These are phyloP conservation scores for Drosophila willistoni DNA, from an alignment of 1,140 invertebrate genomes.

Conservation along the genomic window DNA sequence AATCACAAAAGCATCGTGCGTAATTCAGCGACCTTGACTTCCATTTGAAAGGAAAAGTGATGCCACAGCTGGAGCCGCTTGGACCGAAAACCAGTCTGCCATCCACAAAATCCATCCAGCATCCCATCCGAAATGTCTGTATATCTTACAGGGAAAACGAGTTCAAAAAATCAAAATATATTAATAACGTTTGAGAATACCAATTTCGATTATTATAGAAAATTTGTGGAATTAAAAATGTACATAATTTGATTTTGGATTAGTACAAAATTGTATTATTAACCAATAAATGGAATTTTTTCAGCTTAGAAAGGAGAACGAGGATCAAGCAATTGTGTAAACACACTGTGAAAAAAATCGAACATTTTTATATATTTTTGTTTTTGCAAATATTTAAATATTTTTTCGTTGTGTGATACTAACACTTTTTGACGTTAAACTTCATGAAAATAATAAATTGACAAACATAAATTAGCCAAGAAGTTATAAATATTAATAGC, in stretches of 20 bases:
- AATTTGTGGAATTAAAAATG: background rate
- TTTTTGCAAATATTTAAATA: background rate
- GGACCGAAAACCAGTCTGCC: slow-evolving; percentile 57
- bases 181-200: background rate
- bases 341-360: background rate
- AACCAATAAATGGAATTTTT: background rate
- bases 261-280: no score
- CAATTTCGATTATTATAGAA: no score
- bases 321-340: background rate
- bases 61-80: slow-evolving; percentile 29
- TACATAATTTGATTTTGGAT: background rate
- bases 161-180: background rate
- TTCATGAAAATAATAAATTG: background rate
- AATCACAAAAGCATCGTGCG: background rate
- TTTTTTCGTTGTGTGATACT: background rate
- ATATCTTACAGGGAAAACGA: background rate
- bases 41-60: slow-evolving; percentile 75
- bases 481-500: background rate
- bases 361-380: background rate
- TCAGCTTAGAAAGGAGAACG: background rate
- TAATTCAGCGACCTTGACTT: slow-evolving; percentile 67
- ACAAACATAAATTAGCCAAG: background rate
- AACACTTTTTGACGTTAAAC: background rate
- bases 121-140: background rate
- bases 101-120: background rate